Base-by-base conservation (phyloP, 2,888 invertebrate genomes). In the Nymphalis c-album region DNA sequence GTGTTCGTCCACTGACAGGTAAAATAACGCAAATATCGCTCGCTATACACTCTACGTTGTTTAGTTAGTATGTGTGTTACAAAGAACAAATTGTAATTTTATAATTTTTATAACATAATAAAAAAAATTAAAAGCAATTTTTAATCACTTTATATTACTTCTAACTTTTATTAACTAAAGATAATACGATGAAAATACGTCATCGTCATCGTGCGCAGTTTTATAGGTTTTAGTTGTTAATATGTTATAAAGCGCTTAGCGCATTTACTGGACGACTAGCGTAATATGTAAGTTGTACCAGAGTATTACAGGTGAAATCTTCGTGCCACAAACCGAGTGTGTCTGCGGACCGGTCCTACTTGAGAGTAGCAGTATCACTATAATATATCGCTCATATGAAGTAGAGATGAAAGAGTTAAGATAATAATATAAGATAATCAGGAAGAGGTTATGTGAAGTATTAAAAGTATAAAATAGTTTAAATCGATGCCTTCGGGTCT, bases 251-350 rank as follows among this genome's bases (percentile, higher is more conserved):
- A 18, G 4, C 2, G 57, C 35, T 18, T n/a, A 53, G 35, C 40
- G 22, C 48, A 63, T 18, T 26, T 16, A 8, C 35, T 61, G 55
- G 60, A n/a, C 35, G 48, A 51, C 26, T 45, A 53, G 50, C 50
- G 53, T 48, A 51, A 60, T 59, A 61, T 64, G n/a, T 60, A 76
- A 78, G 77, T 75, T 75, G 76, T 77, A 74, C 76, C 75, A 75
- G 40, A 40, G 72, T 76, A 74, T 72, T 81, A 48, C 60, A 84
- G 84, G 87, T 87, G 88, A 88, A 88, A 88, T 85, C 85, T 79
- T 71, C 78, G 86, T 83, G 74, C 87, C 75, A 86, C 85, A 80
- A 85, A 86, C 77, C 71, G 76, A 53, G 72, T 73, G 75, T 67
- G 66, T 13, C 10, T 31, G 13, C 13, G 40, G 80, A 86, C 87